Base-by-base conservation (phyloP, 2,113 vertebrate genomes). In the Apodemus speciosus region DNA sequence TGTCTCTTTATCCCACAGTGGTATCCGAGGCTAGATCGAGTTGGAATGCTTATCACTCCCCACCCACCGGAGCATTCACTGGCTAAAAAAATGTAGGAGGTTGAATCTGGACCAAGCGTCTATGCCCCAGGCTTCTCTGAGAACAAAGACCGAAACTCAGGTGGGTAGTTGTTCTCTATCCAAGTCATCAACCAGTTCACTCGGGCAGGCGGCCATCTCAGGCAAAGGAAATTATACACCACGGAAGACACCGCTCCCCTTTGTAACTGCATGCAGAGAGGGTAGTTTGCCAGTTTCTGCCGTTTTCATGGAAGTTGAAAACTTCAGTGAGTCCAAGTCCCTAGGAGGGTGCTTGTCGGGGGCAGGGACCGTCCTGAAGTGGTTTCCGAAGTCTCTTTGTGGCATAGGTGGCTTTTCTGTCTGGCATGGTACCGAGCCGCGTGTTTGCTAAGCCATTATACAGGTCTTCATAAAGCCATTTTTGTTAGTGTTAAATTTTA, bases 401-500 rank as follows among this genome's bases (percentile, higher is more conserved):
- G 2, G 56, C 6, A 6, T 56, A 0, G 0, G 0, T 3, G 9
- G 16, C 5, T 73, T 20, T 6, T n/a, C 76, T 64, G 87, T 23
- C 0, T 56, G 30, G 32, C 13, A 18, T 4, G 10, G 9, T 32
- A n/a, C 30, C n/a, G 68, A 87, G 90, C 56, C 13, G 16, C 68
- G 87, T 56, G 58, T 89, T 84, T 68, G 53, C 43, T 46, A 66
- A 0, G 0, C 43, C 21, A 3, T 51, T 81, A 88, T 13, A 20
- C 53, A 51, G 58, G 64, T 89, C 94, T 92, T 92, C 87, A 90
- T 88, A 72, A 94, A 89, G 51, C 23, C 75, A 25, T 85, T 92
- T 69, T 75, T 96, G n/a, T 97, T 64, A 81, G 84, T 51, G 87
- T 91, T 95, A 95, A 89, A 95, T 96, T 97, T 96, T 97, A 97